Percentiles rank a stretch among this genome's conserved stretches.
Conservation (phyloP, 2,113 vertebrate genomes). For the Thalassoma bifasciatum region DNA sequence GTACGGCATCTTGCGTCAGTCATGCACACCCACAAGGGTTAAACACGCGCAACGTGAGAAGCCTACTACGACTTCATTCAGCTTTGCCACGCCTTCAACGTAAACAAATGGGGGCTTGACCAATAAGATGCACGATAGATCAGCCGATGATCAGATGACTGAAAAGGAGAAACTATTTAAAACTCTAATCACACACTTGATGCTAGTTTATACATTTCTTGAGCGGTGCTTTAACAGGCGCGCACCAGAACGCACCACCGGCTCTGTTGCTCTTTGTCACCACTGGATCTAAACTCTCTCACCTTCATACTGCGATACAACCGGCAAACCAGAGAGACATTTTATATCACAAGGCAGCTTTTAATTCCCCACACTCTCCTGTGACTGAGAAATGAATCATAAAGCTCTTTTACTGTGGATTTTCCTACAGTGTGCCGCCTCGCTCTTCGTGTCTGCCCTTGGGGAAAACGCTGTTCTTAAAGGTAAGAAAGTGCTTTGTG, state of each 20-base stretch:
- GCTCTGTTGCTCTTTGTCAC: conserved; percentile 39
- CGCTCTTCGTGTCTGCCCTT: conserved; percentile 33
- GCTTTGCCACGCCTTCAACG: conserved; percentile 76
- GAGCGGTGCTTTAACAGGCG: neutral
- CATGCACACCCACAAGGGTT: conserved; percentile 21
- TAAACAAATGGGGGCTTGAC: conserved; percentile 83
- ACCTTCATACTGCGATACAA: neutral
- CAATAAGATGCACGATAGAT: conserved; percentile 79
- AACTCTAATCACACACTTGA: conserved; percentile 75
- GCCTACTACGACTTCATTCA: conserved; percentile 79
- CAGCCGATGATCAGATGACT: conserved; percentile 88
- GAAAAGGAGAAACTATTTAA: conserved; percentile 82
- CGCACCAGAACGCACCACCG: conserved; percentile 21
- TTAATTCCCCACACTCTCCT: conserved; percentile 3
- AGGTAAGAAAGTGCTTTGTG: conserved; percentile 70
- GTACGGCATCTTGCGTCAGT: conserved; percentile 38
- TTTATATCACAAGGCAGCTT: conserved; percentile 14
- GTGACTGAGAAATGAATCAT: conserved; percentile 69
- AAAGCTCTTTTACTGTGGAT: conserved; percentile 61
- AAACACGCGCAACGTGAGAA: conserved; percentile 60
- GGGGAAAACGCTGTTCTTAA: conserved; percentile 59
- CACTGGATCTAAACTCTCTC: conserved; percentile 29
- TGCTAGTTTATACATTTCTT: conserved; percentile 56
- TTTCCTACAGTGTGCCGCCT: conserved; percentile 53
- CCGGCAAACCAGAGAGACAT: neutral